Base-by-base conservation (phyloP, 2,113 vertebrate genomes). In the Suncus etruscus region DNA sequence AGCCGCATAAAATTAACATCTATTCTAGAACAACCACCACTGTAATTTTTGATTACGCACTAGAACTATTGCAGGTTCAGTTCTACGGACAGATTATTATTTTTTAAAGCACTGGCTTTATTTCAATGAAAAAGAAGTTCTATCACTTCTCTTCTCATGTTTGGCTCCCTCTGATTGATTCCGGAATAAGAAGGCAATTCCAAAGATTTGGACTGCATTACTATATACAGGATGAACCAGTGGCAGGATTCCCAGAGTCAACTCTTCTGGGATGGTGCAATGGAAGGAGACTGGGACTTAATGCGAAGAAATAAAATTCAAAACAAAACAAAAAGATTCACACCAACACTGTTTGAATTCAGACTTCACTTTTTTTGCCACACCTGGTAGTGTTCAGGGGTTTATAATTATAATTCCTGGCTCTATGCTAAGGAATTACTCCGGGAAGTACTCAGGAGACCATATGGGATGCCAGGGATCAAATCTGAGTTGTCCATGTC, bases 1-100 rank as follows among this genome's bases (percentile, higher is more conserved):
- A 66, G 79, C 11, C 58, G 80, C 89, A 73, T 85, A 72, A 87
- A 89, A 91, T 65, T 65, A 77, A 87, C 73, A 73, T 72, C 39
- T n/a, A n/a, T n/a, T n/a, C n/a, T 70, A 58, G 84, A 91, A 84
- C 39, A 91, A 84, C 47, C 11, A 3, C 27, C 27, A 83, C 2
- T 47, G 51, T 61, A 86, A 85, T 29, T 54, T 91, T 32, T 65
- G 24, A 89, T 86, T 47, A 89, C 0, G 89, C 25, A 51, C n/a
- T 83, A 24, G 25, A 68, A 25, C 45, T 54, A 63, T 31, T 51
- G 66, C 2, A 81, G 50, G 65, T 94, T 88, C 51, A 77, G 54
- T 20, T 74, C 89, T 54, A 94, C 54, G 77, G 61, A 45, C 20
- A 61, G 29, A 50, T 86, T 63, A 51, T 51, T 69, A 39, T 39